Evolutionary conservation across 2,888 invertebrate genomes (phyloP).

Genomic region (Xylophagus ater): DNA sequence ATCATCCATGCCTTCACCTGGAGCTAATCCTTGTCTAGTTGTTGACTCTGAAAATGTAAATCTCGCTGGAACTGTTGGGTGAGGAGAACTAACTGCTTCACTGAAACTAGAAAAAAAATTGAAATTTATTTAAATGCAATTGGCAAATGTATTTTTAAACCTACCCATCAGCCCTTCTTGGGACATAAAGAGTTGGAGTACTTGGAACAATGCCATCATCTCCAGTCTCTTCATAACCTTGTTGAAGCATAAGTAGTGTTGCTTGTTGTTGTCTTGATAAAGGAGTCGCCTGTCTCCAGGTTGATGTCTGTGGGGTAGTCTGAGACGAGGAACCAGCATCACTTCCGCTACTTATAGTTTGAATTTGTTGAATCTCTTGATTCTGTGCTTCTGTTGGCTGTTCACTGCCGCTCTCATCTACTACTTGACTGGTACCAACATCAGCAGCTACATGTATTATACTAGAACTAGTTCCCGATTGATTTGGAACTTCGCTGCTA

Average conservation of each 20-base stretch:
- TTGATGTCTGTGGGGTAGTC: conserved; percentile 8
- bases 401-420: conserved; percentile 26
- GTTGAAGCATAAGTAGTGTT: conserved; percentile 26
- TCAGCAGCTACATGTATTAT: conserved; percentile 41
- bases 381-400: conserved; percentile 22
- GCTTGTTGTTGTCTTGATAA: conserved; percentile 31
- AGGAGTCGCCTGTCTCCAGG: conserved; percentile 31
- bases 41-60: conserved; percentile 53
- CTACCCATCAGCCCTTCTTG: conserved; percentile 63
- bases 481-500: conserved; percentile 53
- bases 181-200: conserved; percentile 76
- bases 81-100: conserved; percentile 85
- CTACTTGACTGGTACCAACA: conserved; percentile 24
- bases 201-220: conserved; percentile 73
- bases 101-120: conserved; percentile 48
- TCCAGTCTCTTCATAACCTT: conserved; percentile 37
- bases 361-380: conserved; percentile 47
- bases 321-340: conserved; percentile 38
- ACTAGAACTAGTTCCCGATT: conserved; percentile 38
- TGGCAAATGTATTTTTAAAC: conserved; percentile 1
- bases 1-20: conserved; percentile 56
- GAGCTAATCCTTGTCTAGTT: conserved; percentile 32
- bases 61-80: conserved; percentile 59
- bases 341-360: conserved; percentile 67
- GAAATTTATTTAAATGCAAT: neutral